phyloP scores from a whole-genome alignment of 2,113 vertebrate genomes.

The Pelusios castaneus region DNA sequence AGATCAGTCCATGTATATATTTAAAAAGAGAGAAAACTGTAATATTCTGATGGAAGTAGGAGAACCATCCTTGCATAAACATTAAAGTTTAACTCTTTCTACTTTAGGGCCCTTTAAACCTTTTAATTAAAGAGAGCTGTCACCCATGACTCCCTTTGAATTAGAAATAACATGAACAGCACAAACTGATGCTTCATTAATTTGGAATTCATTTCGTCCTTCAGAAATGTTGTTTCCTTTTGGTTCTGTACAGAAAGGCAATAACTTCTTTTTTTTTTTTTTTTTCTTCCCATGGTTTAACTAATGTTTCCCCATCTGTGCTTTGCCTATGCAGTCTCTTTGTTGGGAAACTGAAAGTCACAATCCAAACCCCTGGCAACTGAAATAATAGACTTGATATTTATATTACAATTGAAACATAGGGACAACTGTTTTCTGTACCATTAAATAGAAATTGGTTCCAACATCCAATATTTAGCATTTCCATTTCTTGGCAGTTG shows the following conservation, averaged over 20 bases:
- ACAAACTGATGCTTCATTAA: neutral
- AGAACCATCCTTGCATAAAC: neutral
- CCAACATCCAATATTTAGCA: slow-evolving; percentile 19
- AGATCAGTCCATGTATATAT: neutral
- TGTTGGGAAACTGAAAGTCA: slow-evolving; percentile 46
- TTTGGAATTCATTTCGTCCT: neutral
- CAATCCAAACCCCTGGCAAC: slow-evolving; percentile 34
- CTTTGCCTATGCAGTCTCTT: neutral
- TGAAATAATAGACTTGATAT: slow-evolving; percentile 40
- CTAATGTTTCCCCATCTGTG: slow-evolving; percentile 46
- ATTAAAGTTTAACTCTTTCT: neutral
- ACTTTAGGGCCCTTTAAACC: neutral
- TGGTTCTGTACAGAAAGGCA: neutral
- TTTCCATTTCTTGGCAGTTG: neutral
- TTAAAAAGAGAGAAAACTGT: neutral
- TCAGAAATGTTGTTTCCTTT: neutral
- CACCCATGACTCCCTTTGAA: neutral
- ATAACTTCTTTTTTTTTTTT: neutral
- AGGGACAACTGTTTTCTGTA: slow-evolving; percentile 43
- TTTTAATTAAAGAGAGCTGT: slow-evolving; percentile 12
- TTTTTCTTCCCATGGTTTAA: neutral
- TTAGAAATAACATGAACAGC: neutral
- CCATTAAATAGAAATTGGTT: slow-evolving; percentile 24
- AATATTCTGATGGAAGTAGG: neutral
- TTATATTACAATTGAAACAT: slow-evolving; percentile 47